Percentiles rank a stretch among this genome's conserved stretches.
Conservation (phyloP, 2,888 invertebrate species). For the Pomacea canaliculata region DNA sequence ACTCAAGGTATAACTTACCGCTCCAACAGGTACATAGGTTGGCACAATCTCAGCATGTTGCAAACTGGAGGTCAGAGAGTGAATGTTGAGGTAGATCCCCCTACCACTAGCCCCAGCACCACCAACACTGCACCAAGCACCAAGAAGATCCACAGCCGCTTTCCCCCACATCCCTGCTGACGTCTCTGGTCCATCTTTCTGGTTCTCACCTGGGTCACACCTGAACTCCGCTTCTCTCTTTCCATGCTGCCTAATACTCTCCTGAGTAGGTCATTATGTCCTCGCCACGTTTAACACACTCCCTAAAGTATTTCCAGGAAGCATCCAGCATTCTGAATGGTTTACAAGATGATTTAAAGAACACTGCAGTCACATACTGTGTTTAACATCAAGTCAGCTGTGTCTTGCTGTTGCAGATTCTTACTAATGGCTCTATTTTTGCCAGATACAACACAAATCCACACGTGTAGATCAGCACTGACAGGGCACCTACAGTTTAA, state of each 20-base stretch:
- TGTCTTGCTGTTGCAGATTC: no score
- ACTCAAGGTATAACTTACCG: slow-evolving; percentile 76
- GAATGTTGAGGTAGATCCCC: slow-evolving; percentile 85
- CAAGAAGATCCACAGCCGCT: slow-evolving; percentile 79
- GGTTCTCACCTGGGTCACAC: background rate
- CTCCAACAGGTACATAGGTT: slow-evolving; percentile 91
- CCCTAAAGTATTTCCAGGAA: no score
- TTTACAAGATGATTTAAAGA: no score
- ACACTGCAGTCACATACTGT: no score
- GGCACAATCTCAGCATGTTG: slow-evolving; percentile 90
- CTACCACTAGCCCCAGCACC: slow-evolving; percentile 80
- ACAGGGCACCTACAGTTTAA: no score
- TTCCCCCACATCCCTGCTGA: slow-evolving; percentile 31
- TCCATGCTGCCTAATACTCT: background rate
- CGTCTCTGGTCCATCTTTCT: background rate
- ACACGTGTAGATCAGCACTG: no score
- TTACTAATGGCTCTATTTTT: no score
- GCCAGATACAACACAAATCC: no score
- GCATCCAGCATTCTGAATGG: no score
- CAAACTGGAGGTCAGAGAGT: slow-evolving; percentile 83
- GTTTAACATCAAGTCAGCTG: no score
- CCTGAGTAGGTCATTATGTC: no score
- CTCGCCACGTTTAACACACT: no score
- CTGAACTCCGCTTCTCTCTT: background rate
- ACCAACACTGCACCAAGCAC: slow-evolving; percentile 78